Conservation (phyloP, 2,113 vertebrate genomes). For the Etheostoma spectabile region DNA sequence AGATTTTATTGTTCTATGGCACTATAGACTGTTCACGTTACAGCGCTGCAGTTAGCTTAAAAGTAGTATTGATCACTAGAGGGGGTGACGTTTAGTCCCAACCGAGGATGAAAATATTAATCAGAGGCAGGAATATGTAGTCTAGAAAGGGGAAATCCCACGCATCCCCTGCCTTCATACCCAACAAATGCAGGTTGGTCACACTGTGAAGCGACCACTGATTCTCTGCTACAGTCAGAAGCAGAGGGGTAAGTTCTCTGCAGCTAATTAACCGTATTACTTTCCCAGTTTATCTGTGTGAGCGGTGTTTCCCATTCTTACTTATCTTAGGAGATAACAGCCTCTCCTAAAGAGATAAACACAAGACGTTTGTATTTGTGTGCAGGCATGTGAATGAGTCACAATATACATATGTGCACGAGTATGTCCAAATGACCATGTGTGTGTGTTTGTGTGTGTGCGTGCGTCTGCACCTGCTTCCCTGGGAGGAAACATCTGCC, state of each 20-base stretch:
- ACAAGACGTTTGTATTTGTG: conserved; percentile 33
- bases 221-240: not conserved
- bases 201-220: not conserved
- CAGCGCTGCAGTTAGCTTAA: too few species aligned
- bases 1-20: too few species aligned
- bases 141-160: too few species aligned
- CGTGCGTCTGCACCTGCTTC: conserved; percentile 68
- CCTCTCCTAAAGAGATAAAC: conserved; percentile 48
- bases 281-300: conserved; percentile 20
- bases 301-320: conserved; percentile 6
- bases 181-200: not conserved
- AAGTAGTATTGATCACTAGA: too few species aligned
- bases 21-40: too few species aligned
- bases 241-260: not conserved
- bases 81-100: too few species aligned
- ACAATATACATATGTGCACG: conserved; percentile 42
- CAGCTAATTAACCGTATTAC: conserved; percentile 27
- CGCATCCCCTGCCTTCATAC: not conserved
- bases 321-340: conserved; percentile 59
- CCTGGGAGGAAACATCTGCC: conserved; percentile 75
- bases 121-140: too few species aligned
- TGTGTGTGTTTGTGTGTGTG: not conserved
- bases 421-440: conserved; percentile 24
- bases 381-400: conserved; percentile 33
- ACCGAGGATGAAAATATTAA: too few species aligned